These are phyloP conservation scores for Malthinus flaveolus DNA, from an alignment of 2,888 invertebrate genomes.

Conservation along the genomic window DNA sequence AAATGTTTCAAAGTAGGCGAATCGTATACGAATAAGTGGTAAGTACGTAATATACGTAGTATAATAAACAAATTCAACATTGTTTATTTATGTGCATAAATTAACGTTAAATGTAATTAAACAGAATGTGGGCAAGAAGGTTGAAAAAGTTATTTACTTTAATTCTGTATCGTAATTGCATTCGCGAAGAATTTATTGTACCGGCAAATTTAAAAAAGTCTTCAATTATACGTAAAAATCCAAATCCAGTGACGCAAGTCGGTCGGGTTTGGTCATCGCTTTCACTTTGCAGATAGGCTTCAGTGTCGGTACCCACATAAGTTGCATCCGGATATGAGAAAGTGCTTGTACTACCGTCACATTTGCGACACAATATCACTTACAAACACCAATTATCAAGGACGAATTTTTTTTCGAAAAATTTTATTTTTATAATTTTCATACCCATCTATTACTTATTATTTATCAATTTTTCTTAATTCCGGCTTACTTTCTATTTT, in stretches of 20 bases:
- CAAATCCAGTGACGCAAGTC: slow-evolving; percentile 25
- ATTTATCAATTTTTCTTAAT: slow-evolving; percentile 3
- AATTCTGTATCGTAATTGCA: slow-evolving; percentile 1
- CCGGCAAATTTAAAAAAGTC: slow-evolving; percentile 10
- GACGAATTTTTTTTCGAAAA: too few species aligned
- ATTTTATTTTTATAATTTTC: not conserved
- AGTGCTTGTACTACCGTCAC: slow-evolving; percentile 29
- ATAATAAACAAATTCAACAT: slow-evolving; percentile 1
- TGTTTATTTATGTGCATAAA: slow-evolving; percentile 1
- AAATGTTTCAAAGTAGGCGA: slow-evolving; percentile 21
- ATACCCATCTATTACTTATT: slow-evolving; percentile 1
- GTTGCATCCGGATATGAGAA: slow-evolving; percentile 38
- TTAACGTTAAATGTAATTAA: not conserved
- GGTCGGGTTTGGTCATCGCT: slow-evolving; percentile 30
- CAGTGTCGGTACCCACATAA: slow-evolving; percentile 31
- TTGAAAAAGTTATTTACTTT: slow-evolving; percentile 6
- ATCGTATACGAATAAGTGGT: slow-evolving; percentile 7
- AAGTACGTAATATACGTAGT: not conserved
- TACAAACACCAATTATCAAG: not conserved
- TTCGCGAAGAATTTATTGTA: slow-evolving; percentile 1
- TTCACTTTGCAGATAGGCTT: slow-evolving; percentile 32
- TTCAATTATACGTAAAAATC: slow-evolving; percentile 12
- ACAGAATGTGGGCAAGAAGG: slow-evolving; percentile 6
- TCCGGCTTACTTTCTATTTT: slow-evolving; percentile 24
- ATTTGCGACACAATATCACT: slow-evolving; percentile 14